phyloP scores from a whole-genome alignment of 2,113 vertebrate genomes.

The Tenebrosternarchus preto region DNA sequence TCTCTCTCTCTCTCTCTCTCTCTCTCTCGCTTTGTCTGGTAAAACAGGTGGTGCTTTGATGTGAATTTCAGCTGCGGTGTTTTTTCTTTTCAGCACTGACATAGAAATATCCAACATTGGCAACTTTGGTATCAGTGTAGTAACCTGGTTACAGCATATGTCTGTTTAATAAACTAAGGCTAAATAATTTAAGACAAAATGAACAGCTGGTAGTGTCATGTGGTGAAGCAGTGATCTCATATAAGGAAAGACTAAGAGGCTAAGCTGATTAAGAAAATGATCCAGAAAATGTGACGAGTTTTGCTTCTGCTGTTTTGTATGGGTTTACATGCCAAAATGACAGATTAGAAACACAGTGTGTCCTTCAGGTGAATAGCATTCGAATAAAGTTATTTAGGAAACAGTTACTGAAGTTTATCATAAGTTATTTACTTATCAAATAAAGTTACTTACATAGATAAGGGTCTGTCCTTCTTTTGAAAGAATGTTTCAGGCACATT shows the following conservation, averaged over 20 bases:
- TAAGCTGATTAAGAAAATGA: conserved; percentile 33
- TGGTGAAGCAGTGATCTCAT: conserved; percentile 4
- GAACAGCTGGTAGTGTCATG: no score
- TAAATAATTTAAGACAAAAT: no score
- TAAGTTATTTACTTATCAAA: no score
- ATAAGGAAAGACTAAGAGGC: background rate
- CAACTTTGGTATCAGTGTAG: background rate
- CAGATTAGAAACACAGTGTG: background rate
- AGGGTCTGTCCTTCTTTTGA: background rate
- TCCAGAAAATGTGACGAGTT: conserved; percentile 14
- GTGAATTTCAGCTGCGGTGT: background rate
- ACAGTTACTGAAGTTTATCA: no score
- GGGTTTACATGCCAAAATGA: background rate
- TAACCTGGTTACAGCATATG: background rate
- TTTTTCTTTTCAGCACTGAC: no score
- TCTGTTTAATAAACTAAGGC: background rate
- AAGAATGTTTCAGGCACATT: background rate
- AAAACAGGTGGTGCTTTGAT: no score
- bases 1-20: no score
- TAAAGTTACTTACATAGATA: no score
- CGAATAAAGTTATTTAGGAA: no score
- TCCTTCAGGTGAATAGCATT: background rate
- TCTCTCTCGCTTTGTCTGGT: no score
- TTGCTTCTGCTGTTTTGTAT: background rate
- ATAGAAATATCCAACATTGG: no score